Percentiles rank a stretch among this genome's conserved stretches.
phyloP scores from a whole-genome alignment of 2,888 invertebrate genomes.

The Meteorus cinctellus region DNA sequence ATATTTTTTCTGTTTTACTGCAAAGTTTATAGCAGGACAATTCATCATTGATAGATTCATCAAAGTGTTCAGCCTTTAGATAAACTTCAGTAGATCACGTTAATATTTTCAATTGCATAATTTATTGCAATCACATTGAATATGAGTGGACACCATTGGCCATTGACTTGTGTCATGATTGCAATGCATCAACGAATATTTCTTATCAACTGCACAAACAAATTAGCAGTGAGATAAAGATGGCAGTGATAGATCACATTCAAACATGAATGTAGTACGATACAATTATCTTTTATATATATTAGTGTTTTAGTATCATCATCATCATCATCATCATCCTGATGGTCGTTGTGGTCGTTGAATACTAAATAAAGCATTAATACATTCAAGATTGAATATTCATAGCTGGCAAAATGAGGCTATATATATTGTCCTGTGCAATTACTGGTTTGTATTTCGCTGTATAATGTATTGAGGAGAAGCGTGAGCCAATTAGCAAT shows the following conservation, averaged over 20 bases:
- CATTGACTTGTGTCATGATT: too few species aligned
- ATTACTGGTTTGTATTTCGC: neutral
- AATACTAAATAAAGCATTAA: conserved; percentile 17
- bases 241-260: conserved; percentile 69
- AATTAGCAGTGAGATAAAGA: conserved; percentile 70
- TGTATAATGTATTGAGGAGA: conserved; percentile 18
- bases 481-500: conserved; percentile 33
- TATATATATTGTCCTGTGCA: conserved; percentile 1
- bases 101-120: too few species aligned
- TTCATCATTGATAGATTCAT: too few species aligned
- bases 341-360: conserved; percentile 1
- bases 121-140: too few species aligned
- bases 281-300: conserved; percentile 62
- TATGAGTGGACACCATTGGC: too few species aligned
- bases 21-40: too few species aligned
- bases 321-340: neutral
- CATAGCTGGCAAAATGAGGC: conserved; percentile 20
- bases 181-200: too few species aligned
- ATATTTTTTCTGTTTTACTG: too few species aligned
- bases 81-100: too few species aligned
- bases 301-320: conserved; percentile 20
- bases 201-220: conserved; percentile 59
- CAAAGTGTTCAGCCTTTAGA: too few species aligned
- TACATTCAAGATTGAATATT: conserved; percentile 37
- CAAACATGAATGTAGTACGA: conserved; percentile 53